phyloP scores from a whole-genome alignment of 1,140 invertebrate genomes.

The Vanessa tameamea region DNA sequence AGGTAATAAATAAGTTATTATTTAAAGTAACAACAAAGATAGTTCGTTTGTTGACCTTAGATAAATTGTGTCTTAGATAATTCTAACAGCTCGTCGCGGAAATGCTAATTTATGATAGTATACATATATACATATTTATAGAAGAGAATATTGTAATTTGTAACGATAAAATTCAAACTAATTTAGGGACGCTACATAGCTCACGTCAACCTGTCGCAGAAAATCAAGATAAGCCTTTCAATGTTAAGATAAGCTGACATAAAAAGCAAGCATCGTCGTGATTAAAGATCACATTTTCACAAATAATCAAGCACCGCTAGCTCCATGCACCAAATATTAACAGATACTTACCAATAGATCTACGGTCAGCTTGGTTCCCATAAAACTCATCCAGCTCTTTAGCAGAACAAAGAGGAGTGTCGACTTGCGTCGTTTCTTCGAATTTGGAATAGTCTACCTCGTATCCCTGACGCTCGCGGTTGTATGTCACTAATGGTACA shows the following conservation, averaged over 20 bases:
- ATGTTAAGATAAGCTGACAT: constrained; percentile 35
- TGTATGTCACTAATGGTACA: constrained; percentile 93
- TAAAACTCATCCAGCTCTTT: constrained; percentile 89
- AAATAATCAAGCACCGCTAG: constrained; percentile 55
- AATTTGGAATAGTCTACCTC: constrained; percentile 97
- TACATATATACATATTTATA: background rate
- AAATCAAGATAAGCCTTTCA: constrained; percentile 35
- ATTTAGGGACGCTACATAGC: constrained; percentile 1
- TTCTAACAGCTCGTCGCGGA: constrained; percentile 42
- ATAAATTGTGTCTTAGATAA: constrained; percentile 62
- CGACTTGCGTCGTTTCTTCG: constrained; percentile 94
- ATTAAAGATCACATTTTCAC: constrained; percentile 42
- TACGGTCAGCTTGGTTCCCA: constrained; percentile 84
- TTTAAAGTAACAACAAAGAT: constrained; percentile 50
- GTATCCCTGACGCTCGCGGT: constrained; percentile 95
- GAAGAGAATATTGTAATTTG: background rate
- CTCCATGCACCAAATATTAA: constrained; percentile 32
- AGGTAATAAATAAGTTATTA: constrained; percentile 63
- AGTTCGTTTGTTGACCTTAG: constrained; percentile 68
- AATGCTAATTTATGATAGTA: constrained; percentile 36
- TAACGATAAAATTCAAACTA: background rate
- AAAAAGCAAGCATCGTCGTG: constrained; percentile 30
- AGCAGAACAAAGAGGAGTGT: constrained; percentile 95
- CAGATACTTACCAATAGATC: constrained; percentile 80
- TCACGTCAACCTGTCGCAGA: constrained; percentile 23